Evolutionary conservation across 2,888 invertebrate species (phyloP).

Genomic region (Ochropleura leucogaster): DNA sequence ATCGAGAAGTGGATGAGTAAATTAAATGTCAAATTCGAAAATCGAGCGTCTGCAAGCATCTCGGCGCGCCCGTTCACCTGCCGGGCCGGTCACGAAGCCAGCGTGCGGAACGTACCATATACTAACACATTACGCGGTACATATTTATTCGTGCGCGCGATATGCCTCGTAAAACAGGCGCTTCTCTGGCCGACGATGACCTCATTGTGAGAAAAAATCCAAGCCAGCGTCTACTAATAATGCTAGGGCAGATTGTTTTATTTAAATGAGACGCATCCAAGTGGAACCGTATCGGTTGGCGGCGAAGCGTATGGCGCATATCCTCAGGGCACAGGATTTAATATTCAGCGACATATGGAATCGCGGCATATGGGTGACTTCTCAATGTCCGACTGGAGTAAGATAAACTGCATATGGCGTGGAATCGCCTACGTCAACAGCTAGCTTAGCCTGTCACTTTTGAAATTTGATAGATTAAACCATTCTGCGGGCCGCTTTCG

Average conservation of each 20-base stretch:
- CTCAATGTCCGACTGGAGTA: slow-evolving; percentile 70
- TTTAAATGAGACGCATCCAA: slow-evolving; percentile 74
- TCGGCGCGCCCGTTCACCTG: slow-evolving; percentile 77
- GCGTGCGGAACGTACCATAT: slow-evolving; percentile 77
- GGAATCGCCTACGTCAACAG: slow-evolving; percentile 73
- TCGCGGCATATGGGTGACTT: slow-evolving; percentile 76
- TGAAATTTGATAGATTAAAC: slow-evolving; percentile 82
- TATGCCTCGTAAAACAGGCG: slow-evolving; percentile 81
- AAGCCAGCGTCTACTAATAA: slow-evolving; percentile 68
- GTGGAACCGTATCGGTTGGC: slow-evolving; percentile 71
- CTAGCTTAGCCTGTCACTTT: slow-evolving; percentile 81
- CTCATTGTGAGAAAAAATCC: slow-evolving; percentile 83
- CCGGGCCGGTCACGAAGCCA: slow-evolving; percentile 77
- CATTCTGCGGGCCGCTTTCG: slow-evolving; percentile 84
- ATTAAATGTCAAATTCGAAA: slow-evolving; percentile 76
- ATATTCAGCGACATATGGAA: slow-evolving; percentile 75
- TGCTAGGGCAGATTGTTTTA: slow-evolving; percentile 71
- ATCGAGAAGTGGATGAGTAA: slow-evolving; percentile 73
- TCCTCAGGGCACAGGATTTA: slow-evolving; percentile 68
- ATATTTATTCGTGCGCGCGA: slow-evolving; percentile 77
- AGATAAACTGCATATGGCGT: slow-evolving; percentile 82
- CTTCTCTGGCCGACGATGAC: slow-evolving; percentile 78
- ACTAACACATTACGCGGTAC: slow-evolving; percentile 73
- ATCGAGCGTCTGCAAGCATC: slow-evolving; percentile 68
- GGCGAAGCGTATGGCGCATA: slow-evolving; percentile 69